A percentile compares a stretch with the other conserved stretches of the same genome.
Conservation (phyloP, 2,113 vertebrate species). For the Megaleporinus macrocephalus region DNA sequence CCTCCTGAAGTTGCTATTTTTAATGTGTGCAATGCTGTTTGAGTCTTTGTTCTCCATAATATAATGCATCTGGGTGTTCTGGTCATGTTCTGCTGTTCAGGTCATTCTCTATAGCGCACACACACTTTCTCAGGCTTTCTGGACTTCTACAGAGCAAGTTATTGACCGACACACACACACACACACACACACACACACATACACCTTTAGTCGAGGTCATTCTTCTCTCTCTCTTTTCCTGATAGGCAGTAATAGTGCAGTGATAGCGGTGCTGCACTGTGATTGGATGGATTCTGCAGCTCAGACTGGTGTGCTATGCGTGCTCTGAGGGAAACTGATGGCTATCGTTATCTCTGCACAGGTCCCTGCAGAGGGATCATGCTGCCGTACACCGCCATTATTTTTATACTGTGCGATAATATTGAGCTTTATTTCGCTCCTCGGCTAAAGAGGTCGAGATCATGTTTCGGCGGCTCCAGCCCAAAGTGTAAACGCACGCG, state of each 20-base stretch:
- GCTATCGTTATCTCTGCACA: conserved; percentile 40
- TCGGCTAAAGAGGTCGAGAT: conserved; percentile 45
- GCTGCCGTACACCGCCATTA: conserved; percentile 16
- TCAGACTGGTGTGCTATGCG: conserved; percentile 12
- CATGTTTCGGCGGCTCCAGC: conserved; percentile 13
- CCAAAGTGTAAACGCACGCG: conserved; percentile 22
- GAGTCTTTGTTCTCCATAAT: background rate
- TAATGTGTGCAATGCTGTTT: too few relatives aligned
- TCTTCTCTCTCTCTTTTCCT: background rate
- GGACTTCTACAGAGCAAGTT: background rate
- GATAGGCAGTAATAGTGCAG: conserved; percentile 38
- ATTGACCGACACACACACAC: background rate
- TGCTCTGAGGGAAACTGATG: conserved; percentile 31
- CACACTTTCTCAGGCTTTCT: background rate
- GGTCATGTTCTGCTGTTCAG: background rate
- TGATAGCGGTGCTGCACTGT: conserved; percentile 35
- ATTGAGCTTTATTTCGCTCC: conserved; percentile 26
- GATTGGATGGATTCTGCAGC: conserved; percentile 38
- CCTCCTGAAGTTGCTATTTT: too few relatives aligned
- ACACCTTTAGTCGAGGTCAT: background rate
- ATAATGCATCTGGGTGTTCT: background rate
- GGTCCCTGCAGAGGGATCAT: conserved; percentile 39
- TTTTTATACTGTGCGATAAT: conserved; percentile 28
- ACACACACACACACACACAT: background rate
- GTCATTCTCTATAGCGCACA: background rate